Evolutionary conservation across 2,888 invertebrate species (phyloP), one percentile per base, ranked within the genome.

Genomic region (Melitaea athalia): DNA sequence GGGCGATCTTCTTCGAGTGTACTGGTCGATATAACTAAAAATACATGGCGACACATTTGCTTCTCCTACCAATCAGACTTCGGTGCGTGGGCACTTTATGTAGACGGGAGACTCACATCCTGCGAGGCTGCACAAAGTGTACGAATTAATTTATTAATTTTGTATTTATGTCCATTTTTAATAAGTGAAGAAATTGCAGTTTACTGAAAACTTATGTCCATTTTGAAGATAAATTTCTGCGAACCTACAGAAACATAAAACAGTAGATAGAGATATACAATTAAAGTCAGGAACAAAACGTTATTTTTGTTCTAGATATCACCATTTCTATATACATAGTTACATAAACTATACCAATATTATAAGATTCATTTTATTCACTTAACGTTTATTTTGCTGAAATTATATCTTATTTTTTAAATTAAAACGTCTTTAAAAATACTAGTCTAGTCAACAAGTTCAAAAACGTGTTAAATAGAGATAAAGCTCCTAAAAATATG

Each of bases 21-120:
- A 6, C 82, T 86, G 0, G 87, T 94, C 0, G 87, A 92, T 49
- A 75, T 89, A 77, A 91, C 73, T 0, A 83, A 80, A 64, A 85
- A 87, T 76, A 91, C 89, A 6, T 96, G 95, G 95, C 93, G 94
- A 60, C 95, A 95, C 79, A 81, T 95, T 17, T 95, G 95, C 74
- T 86, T 95, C 72, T 95, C 95, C 59, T 95, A 95, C 93, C 94
- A 95, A 72, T 93, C 94, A 0, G 87, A 88, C 66, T 87, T 85
- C 60, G 95, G 94, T n/a, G 92, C 93, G 7, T 95, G 95, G 94
- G 94, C 93, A 43, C 81, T 95, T 6, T 95, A 94, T 83, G 72
- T 95, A 50, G 94, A 95, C 80, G 94, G 95, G 8, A 91, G 90
- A 64, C 87, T 94, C 71, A 79, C 82, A 75, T 86, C 77, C 14